A percentile compares a stretch with the other conserved stretches of the same genome.
Conservation (phyloP, 2,797 vertebrate species). For the Tenualosa thibaudeaui region DNA sequence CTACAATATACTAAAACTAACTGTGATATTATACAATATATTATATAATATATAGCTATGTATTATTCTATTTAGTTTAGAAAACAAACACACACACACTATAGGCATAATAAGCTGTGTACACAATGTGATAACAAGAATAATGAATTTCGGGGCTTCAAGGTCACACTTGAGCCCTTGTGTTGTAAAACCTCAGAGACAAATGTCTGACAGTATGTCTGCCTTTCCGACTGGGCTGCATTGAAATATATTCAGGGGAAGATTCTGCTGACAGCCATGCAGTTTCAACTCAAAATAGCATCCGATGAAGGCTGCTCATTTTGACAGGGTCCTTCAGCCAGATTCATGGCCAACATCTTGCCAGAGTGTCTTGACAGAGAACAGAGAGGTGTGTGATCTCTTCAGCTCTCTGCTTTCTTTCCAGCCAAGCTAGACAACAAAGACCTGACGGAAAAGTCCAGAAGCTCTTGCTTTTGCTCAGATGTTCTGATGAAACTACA, state of each 20-base stretch:
- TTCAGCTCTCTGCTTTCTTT: not conserved
- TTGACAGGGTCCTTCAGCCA: constrained; percentile 15
- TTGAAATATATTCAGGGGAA: not conserved
- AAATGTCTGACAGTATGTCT: not conserved
- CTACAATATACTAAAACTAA: too few relatives aligned
- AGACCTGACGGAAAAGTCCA: not conserved
- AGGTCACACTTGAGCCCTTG: not conserved
- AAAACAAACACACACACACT: not conserved
- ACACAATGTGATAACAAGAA: not conserved
- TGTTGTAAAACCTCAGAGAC: not conserved
- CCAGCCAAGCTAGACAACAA: not conserved
- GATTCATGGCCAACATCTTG: not conserved
- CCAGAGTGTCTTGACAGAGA: not conserved
- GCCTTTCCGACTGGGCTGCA: not conserved
- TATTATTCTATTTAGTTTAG: too few relatives aligned
- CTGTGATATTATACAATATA: too few relatives aligned
- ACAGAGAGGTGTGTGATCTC: not conserved
- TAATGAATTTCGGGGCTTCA: not conserved
- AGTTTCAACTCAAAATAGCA: constrained; percentile 8
- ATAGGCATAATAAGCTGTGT: not conserved
- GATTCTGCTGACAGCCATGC: not conserved
- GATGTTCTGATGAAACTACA: not conserved
- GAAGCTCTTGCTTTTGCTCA: not conserved
- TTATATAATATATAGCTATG: too few relatives aligned
- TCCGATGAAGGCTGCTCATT: not conserved